Base-by-base conservation (phyloP, 2,888 invertebrate genomes). In the Drosophila subquinaria region DNA sequence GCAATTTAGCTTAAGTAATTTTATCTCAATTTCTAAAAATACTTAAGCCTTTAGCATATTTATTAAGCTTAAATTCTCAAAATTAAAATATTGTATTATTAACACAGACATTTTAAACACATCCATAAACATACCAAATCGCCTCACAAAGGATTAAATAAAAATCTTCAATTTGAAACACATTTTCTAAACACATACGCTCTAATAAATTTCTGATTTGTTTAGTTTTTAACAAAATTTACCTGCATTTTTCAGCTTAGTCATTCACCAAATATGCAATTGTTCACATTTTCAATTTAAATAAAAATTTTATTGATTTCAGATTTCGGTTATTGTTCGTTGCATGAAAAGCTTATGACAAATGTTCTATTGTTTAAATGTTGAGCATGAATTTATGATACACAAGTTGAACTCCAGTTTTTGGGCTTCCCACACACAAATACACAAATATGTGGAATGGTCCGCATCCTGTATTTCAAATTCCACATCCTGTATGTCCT, bases 401-500 rank as follows among this genome's bases (percentile, higher is more conserved):
- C 43, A 43, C 6, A 27, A 5, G 3, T 45, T 23, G 13, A 45
- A 6, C 6, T 45, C 1, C 45, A 45, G 6, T 10, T 27, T 15
- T 45, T 35, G 35, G 35, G 51, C 10, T 36, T 20, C 35, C 20
- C 51, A 51, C 35, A 35, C 50, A 35, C 27, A 45, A 23, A 40
- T n/a, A 40, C 8, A 38, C 15, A 13, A 23, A n/a, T n/a, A 36
- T 51, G 51, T 35, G 20, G 4, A 51, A 20, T 51, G 1, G 13
- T n/a, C 9, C 20, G 35, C 42, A 42, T 55, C 42, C 40, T 35
- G 56, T 45, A 11, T 35, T 43, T n/a, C 40, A n/a, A 33, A 23
- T 57, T 35, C 23, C 45, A 45, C 42, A 55, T 62, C 35, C 52
- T 53, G 51, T 1, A 4, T 23, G 23, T 36, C 36, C 51, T 8